Conservation (phyloP, 2,888 invertebrate genomes). For the Drosophila prolongata region DNA sequence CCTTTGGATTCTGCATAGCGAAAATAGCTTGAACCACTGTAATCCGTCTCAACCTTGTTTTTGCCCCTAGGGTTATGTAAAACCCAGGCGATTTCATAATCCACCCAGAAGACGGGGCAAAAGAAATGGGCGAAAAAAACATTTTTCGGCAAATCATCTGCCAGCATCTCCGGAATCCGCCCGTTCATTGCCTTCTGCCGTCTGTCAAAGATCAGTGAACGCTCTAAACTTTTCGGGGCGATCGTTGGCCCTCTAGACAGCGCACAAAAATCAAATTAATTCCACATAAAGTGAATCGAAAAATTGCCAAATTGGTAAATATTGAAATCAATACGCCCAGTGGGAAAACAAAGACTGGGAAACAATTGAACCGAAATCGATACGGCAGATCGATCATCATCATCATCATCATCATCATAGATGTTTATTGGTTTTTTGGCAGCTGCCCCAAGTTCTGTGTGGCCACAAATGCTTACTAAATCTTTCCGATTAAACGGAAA, state of each 20-base stretch:
- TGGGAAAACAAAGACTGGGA: constrained; percentile 10
- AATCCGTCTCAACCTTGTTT: constrained; percentile 16
- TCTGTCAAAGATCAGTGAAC: constrained; percentile 67
- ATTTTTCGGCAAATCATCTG: constrained; percentile 44
- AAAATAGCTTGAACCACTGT: neutral
- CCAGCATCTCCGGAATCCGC: constrained; percentile 20
- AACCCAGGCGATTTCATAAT: constrained; percentile 35
- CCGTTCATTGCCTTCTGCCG: constrained; percentile 47
- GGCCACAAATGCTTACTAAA: constrained; percentile 22
- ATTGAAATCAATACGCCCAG: constrained; percentile 54
- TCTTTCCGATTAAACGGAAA: constrained; percentile 24
- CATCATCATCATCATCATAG: constrained; percentile 21
- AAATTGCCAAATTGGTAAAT: constrained; percentile 63
- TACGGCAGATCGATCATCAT: constrained; percentile 17
- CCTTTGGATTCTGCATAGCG: neutral
- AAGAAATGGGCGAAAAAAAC: constrained; percentile 18
- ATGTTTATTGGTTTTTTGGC: constrained; percentile 13
- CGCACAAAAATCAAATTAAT: constrained; percentile 60
- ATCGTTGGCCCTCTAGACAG: constrained; percentile 62
- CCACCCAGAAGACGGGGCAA: constrained; percentile 15
- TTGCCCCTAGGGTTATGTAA: constrained; percentile 33
- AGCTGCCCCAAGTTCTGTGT: constrained; percentile 18
- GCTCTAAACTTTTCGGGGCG: constrained; percentile 57
- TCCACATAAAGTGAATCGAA: constrained; percentile 45
- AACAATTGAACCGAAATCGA: constrained; percentile 35